Evolutionary conservation across 2,797 vertebrate species (phyloP), one percentile per base, ranked within the genome.

Genomic region (Schizopygopsis malacanthus): DNA sequence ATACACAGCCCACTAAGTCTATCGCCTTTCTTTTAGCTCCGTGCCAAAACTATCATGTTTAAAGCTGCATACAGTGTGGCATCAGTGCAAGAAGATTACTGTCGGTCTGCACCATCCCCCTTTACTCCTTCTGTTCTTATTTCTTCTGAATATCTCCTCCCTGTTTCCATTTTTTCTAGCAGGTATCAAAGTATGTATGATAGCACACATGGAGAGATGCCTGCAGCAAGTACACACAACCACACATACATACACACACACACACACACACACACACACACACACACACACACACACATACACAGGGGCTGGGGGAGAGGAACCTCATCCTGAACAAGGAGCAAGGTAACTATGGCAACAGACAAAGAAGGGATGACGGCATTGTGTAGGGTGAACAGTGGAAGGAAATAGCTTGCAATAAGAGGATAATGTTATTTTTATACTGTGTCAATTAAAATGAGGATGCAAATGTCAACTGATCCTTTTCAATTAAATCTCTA

Each of bases 271-370:
- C 47, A 81, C 71, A 82, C 71, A 70, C 22, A 83, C 37, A 28
- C 59, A 70, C 13, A 83, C 25, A 13, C 4, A 25, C 56, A n/a
- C 54, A 56, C 8, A 63, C 43, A 63, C 10, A 28, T 6, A 70
- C 50, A 81, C 41, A 73, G 13, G 67, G 41, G 70, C 59, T 71
- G 72, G 71, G 33, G 80, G 75, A 87, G 73, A 73, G 65, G 33
- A 88, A 87, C 63, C 65, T 79, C 87, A 86, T 85, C 86, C 81
- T 39, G 77, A 79, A 86, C 76, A 79, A 87, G 85, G 87, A 90
- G 83, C 86, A 89, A 88, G 81, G 89, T 90, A 90, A 89, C 91
- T 78, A 90, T 91, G 87, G 89, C 87, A 91, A 91, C 90, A 90
- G 89, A 87, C 91, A 83, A 77, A 88, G 85, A 81, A 84, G 82